These are phyloP conservation scores for Prochilodus magdalenae DNA, from an alignment of 2,113 vertebrate genomes.

Conservation along the genomic window DNA sequence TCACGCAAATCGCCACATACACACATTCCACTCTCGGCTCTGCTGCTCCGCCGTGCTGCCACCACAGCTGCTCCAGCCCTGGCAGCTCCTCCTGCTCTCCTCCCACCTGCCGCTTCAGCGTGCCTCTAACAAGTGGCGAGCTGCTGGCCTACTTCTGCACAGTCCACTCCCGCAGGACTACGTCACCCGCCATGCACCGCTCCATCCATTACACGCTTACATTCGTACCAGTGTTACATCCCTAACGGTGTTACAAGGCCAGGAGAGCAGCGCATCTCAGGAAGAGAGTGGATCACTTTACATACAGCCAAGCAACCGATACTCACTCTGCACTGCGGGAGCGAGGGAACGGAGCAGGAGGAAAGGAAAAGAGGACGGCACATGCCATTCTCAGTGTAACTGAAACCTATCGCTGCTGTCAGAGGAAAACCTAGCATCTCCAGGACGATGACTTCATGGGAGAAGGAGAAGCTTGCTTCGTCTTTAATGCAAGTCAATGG, in stretches of 20 bases:
- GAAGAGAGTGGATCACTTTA: neutral
- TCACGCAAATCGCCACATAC: neutral
- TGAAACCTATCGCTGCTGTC: neutral
- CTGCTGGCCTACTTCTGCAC: conserved; percentile 41
- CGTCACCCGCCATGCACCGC: conserved; percentile 39
- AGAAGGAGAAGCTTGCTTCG: too few relatives aligned
- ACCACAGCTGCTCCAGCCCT: conserved; percentile 1
- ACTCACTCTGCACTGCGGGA: neutral
- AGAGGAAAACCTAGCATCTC: too few relatives aligned
- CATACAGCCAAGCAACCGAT: neutral
- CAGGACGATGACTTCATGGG: too few relatives aligned
- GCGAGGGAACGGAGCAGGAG: neutral
- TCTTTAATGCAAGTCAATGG: too few relatives aligned
- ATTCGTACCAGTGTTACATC: neutral
- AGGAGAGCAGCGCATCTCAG: conserved; percentile 7
- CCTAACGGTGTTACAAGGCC: conserved; percentile 12
- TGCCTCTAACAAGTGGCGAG: conserved; percentile 27
- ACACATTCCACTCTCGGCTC: neutral
- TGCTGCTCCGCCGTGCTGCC: conserved; percentile 4
- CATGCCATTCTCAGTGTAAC: neutral
- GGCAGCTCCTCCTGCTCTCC: conserved; percentile 19
- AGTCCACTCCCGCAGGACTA: neutral
- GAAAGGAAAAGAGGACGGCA: neutral
- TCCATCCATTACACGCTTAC: conserved; percentile 13
- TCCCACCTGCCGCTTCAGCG: conserved; percentile 42